phyloP scores from a whole-genome alignment of 2,888 invertebrate genomes.

The Gastrophysa polygoni region DNA sequence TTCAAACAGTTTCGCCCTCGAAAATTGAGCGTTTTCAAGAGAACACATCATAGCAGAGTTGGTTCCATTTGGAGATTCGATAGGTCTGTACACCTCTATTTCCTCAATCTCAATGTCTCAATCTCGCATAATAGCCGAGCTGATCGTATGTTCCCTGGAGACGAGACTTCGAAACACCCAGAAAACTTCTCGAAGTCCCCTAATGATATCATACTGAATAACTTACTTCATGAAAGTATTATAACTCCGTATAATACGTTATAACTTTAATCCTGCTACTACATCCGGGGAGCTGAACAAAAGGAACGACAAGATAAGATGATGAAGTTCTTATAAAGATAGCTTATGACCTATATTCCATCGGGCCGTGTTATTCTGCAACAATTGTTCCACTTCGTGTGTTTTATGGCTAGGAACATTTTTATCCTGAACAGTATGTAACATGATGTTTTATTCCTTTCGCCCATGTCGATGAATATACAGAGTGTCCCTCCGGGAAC shows the following conservation, averaged over 20 bases:
- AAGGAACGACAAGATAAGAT: conserved; percentile 13
- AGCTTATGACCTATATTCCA: conserved; percentile 16
- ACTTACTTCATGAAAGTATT: conserved; percentile 6
- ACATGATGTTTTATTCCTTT: too few species aligned
- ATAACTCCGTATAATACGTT: conserved; percentile 6
- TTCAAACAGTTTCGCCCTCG: too few species aligned
- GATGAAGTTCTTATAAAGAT: conserved; percentile 15
- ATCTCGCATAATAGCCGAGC: too few species aligned
- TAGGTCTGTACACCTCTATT: too few species aligned
- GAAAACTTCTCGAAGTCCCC: neutral
- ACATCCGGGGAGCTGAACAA: conserved; percentile 5
- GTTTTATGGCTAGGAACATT: conserved; percentile 11
- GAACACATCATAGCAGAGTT: too few species aligned
- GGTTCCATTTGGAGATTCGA: too few species aligned
- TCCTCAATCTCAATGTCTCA: too few species aligned
- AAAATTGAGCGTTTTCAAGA: too few species aligned
- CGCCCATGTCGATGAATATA: too few species aligned
- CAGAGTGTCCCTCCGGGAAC: too few species aligned
- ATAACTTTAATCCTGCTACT: conserved; percentile 13
- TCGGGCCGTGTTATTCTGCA: conserved; percentile 2
- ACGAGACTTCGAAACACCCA: neutral
- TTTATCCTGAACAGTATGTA: conserved; percentile 3
- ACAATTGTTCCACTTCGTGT: neutral
- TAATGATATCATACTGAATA: conserved; percentile 11
- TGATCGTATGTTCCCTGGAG: neutral